phyloP scores from a whole-genome alignment of 2,888 invertebrate genomes.

The Itoplectis maculator region DNA sequence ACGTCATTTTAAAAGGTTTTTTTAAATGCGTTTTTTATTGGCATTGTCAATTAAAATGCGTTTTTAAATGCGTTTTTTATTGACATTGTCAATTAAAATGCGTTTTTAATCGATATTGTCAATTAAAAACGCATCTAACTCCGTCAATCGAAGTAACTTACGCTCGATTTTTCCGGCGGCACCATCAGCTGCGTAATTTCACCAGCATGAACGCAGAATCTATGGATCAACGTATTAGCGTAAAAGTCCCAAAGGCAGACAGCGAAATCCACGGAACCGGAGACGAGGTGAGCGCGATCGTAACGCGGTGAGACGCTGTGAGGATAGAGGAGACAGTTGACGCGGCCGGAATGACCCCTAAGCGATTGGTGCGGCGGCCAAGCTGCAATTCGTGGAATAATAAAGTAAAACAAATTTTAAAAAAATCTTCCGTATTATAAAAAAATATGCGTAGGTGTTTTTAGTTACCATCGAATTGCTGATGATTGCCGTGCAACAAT shows the following conservation, averaged over 20 bases:
- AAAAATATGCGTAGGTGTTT: too few relatives aligned
- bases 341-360: conserved; percentile 95
- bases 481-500: conserved; percentile 94
- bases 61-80: too few relatives aligned
- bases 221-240: conserved; percentile 94
- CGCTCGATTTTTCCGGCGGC: conserved; percentile 96
- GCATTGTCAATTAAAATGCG: too few relatives aligned
- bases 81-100: too few relatives aligned
- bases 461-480: conserved; percentile 90
- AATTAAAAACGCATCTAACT: conserved; percentile 27
- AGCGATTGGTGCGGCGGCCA: conserved; percentile 96
- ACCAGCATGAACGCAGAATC: conserved; percentile 99
- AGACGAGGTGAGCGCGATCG: conserved; percentile 94
- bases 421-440: too few relatives aligned
- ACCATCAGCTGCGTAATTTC: conserved; percentile 97
- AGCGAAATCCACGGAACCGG: conserved; percentile 99
- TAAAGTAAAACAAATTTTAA: conserved; percentile 1
- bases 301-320: conserved; percentile 96
- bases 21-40: too few relatives aligned
- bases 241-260: conserved; percentile 98
- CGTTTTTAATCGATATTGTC: neutral
- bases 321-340: conserved; percentile 98
- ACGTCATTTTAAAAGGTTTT: conserved; percentile 9
- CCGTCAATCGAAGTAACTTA: conserved; percentile 84
- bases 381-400: conserved; percentile 85